These are phyloP conservation scores for Lerema accius DNA, from an alignment of 1,140 invertebrate species.

Conservation along the genomic window DNA sequence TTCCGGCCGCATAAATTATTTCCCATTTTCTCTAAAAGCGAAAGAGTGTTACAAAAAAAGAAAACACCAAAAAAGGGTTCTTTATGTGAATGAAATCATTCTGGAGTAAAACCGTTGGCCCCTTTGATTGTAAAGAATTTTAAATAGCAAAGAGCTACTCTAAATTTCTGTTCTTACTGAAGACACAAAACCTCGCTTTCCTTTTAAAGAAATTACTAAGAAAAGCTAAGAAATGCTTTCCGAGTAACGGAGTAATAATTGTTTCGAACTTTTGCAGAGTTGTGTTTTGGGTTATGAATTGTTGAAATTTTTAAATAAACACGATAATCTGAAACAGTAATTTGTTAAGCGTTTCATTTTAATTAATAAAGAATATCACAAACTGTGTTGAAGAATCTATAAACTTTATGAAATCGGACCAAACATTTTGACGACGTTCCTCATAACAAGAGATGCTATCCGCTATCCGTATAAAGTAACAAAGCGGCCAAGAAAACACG, in stretches of 20 bases:
- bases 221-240: slow-evolving; percentile 17
- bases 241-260: slow-evolving; percentile 2
- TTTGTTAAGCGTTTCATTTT: no score
- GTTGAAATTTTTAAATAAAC: no score
- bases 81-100: slow-evolving; percentile 36
- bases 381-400: no score
- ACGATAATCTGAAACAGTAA: no score
- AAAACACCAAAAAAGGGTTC: slow-evolving; percentile 30
- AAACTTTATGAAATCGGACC: no score
- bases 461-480: slow-evolving; percentile 22
- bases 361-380: no score
- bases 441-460: no score
- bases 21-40: slow-evolving; percentile 34
- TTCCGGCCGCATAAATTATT: slow-evolving; percentile 36
- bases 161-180: slow-evolving; percentile 16
- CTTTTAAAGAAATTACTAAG: slow-evolving; percentile 24
- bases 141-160: slow-evolving; percentile 31
- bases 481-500: slow-evolving; percentile 32
- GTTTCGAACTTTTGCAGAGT: slow-evolving; percentile 4
- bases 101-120: slow-evolving; percentile 27
- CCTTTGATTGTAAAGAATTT: slow-evolving; percentile 34
- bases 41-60: slow-evolving; percentile 32
- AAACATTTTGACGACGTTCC: no score
- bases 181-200: slow-evolving; percentile 12
- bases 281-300: slow-evolving; percentile 1